Evolutionary conservation across 2,797 vertebrate genomes (phyloP), one percentile per base, ranked within the genome.

Genomic region (Lagocephalus sceleratus): DNA sequence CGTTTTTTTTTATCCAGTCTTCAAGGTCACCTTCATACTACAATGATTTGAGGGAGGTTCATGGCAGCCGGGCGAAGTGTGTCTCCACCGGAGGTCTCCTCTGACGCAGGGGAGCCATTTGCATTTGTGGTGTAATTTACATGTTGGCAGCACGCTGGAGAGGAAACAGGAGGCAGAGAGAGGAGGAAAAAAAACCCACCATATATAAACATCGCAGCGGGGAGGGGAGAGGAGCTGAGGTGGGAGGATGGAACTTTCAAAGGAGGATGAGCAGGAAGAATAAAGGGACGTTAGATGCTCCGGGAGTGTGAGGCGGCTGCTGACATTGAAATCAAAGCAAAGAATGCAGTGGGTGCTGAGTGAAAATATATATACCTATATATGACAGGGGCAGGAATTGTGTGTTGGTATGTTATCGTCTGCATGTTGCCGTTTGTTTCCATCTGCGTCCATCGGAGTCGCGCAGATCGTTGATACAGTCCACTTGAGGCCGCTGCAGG

Each of bases 41-140:
- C 23, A 5, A n/a, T 3, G 4, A 38, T 52, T 35, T 14, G 32
- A 35, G 26, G 26, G 26, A 35, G 32, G 32, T 14, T 35, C 47
- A 45, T 70, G 19, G 46, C 44, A 63, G 63, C 67, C 25, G 39
- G 42, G 54, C 10, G 15, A 43, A 62, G 47, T 71, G 58, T 59
- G 58, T 63, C 70, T 68, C 54, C 47, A 60, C 47, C 47, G 74
- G 68, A 68, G 73, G 67, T 81, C 65, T 82, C 60, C 57, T 78
- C 66, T 60, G 63, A 74, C 66, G 78, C 61, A 40, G 50, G 57
- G 40, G 39, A 21, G 59, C 61, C 61, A 81, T 87, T 87, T 85
- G 75, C 82, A 82, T 83, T 82, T 84, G 63, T 78, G 71, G 82
- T 70, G 78, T 75, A 68, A 86, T 85, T 85, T 87, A 75, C 82